A percentile compares a stretch with the other conserved stretches of the same genome.
Conservation (phyloP, 2,797 vertebrate genomes). For the Gymnoscopelus braueri region DNA sequence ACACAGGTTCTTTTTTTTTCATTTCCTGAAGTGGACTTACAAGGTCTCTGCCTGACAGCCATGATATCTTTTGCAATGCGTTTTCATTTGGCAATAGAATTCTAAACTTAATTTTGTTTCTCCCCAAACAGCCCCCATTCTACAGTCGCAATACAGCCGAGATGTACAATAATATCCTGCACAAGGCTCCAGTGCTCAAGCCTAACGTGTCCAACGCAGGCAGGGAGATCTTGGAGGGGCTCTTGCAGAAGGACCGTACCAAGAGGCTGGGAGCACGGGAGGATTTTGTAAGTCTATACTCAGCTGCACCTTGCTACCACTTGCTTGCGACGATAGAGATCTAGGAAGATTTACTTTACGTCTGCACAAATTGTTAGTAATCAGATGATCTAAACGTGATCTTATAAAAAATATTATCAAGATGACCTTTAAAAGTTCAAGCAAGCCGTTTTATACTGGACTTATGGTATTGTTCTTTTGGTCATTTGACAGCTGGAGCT, state of each 20-base stretch:
- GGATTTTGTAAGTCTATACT: constrained; percentile 80
- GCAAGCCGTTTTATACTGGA: background rate
- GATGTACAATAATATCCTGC: constrained; percentile 88
- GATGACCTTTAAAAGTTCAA: background rate
- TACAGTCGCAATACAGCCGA: constrained; percentile 86
- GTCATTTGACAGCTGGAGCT: constrained; percentile 76
- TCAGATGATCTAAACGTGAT: too few relatives aligned
- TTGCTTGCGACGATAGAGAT: too few relatives aligned
- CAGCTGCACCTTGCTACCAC: background rate
- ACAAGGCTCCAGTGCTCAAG: constrained; percentile 82
- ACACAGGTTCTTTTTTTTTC: too few relatives aligned
- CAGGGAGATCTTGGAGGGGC: constrained; percentile 80
- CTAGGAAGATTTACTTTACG: too few relatives aligned
- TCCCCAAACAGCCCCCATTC: constrained; percentile 78
- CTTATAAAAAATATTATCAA: too few relatives aligned
- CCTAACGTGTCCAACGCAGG: constrained; percentile 84
- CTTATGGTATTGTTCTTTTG: constrained; percentile 21
- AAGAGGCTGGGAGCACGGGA: constrained; percentile 79
- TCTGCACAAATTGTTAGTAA: too few relatives aligned
- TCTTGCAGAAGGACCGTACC: constrained; percentile 83
- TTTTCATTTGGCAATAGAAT: background rate
- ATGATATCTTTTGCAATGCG: background rate
- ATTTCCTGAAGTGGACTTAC: too few relatives aligned
- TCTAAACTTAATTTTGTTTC: background rate
- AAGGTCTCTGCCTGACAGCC: too few relatives aligned